phyloP scores from a whole-genome alignment of 2,113 vertebrate genomes.

The Cepphus grylle region DNA sequence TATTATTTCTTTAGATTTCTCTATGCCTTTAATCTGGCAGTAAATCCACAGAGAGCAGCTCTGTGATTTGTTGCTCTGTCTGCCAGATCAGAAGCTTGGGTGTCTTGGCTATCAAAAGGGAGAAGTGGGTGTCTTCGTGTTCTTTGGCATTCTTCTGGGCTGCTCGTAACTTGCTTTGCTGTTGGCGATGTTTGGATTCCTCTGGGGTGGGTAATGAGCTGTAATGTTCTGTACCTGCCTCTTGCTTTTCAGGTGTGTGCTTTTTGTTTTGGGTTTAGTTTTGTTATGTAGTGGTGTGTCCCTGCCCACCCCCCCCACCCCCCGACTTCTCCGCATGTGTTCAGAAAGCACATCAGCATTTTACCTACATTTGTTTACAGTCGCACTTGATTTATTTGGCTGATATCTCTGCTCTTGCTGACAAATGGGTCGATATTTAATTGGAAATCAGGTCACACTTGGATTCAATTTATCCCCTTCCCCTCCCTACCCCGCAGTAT shows the following conservation, averaged over 20 bases:
- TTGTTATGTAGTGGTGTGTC: neutral
- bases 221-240: neutral
- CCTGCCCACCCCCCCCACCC: accelerated
- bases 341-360: neutral
- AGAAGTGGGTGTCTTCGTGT: neutral
- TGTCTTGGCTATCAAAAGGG: neutral
- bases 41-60: neutral
- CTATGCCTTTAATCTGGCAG: neutral
- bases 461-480: neutral
- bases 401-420: neutral
- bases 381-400: neutral
- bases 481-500: neutral
- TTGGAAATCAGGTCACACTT: neutral
- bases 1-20: neutral
- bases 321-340: accelerated
- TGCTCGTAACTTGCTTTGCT: neutral
- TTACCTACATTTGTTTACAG: neutral
- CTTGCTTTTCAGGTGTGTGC: neutral
- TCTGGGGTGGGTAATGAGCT: neutral
- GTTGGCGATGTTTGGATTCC: neutral
- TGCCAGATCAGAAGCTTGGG: neutral
- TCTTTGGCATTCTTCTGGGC: neutral
- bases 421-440: neutral
- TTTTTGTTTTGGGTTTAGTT: neutral
- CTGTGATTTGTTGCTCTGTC: neutral